Base-by-base conservation (phyloP, 2,113 vertebrate species). In the Semicossyphus pulcher region DNA sequence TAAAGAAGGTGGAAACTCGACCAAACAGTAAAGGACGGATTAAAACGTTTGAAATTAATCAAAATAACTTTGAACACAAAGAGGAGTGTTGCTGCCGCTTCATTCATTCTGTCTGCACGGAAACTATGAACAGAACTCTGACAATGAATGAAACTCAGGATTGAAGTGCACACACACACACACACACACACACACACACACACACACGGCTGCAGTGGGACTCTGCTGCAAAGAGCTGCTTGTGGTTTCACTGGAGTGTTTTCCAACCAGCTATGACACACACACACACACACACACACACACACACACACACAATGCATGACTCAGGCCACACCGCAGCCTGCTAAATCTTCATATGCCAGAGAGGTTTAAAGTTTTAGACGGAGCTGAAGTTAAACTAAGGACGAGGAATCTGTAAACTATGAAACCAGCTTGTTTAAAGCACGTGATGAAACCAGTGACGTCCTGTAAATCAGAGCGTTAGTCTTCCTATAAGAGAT, bases 121-220 rank as follows among this genome's bases (percentile, higher is more conserved):
- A 79, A 86, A 86, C 59, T 67, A 67, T 58, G 81, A 83, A 69
- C n/a, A 57, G 36, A 87, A 76, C 67, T 83, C 45, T 76, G 58
- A 78, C 59, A 72, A 85, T 86, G 72, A 86, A 86, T 80, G 67
- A 76, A 79, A 83, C 68, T 70, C 60, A 39, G 65, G 49, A 80
- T 54, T 54, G 8, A n/a, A 64, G 44, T 7, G 36, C 67, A 54
- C 60, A 36, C 41, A 15, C 32, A 18, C 21, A 47, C 64, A 76
- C 68, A 60, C 37, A 39, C 64, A 76, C 68, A 60, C 37, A 39
- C n/a, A 39, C 26, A 23, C 21, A 26, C 57, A 34, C 31, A n/a
- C 16, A 34, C 34, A 39, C 61, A 63, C 70, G 54, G 54, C 53
- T 41, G 54, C 39, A 65, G 66, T 3, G 6, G 0, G 60, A 42